Percentiles rank a stretch among this genome's conserved stretches.
Evolutionary conservation across 1,140 invertebrate genomes (phyloP).

Genomic region (Elymnias hypermnestra): DNA sequence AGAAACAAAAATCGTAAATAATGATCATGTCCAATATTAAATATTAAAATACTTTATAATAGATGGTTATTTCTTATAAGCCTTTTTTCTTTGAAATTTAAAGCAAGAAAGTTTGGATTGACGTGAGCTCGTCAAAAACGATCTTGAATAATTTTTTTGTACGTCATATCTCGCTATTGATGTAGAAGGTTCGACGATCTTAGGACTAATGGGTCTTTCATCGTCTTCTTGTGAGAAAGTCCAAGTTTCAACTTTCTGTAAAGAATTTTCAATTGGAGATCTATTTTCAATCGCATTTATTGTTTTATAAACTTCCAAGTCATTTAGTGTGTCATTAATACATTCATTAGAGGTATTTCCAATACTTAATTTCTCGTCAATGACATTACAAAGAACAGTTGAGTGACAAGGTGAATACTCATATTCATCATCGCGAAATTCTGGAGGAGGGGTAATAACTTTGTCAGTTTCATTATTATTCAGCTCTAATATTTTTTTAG

Average conservation of each 20-base stretch:
- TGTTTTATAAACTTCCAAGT: conserved; percentile 1
- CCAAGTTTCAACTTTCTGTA: conserved; percentile 44
- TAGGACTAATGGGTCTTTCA: neutral
- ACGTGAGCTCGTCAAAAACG: conserved; percentile 6
- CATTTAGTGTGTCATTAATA: neutral
- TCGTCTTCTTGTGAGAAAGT: conserved; percentile 26
- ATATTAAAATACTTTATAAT: neutral
- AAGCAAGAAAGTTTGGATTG: conserved; percentile 31
- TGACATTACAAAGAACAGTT: conserved; percentile 1
- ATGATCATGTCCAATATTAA: neutral
- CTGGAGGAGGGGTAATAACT: conserved; percentile 45
- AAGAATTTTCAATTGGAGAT: conserved; percentile 18
- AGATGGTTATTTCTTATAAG: conserved; percentile 24
- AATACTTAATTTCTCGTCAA: neutral
- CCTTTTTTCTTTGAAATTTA: conserved; percentile 40
- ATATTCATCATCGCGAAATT: conserved; percentile 37
- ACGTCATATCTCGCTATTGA: too few relatives aligned
- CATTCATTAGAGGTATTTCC: neutral
- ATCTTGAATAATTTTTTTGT: conserved; percentile 4
- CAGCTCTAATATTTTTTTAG: conserved; percentile 44
- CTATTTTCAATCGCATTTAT: conserved; percentile 6
- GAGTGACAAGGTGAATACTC: conserved; percentile 1
- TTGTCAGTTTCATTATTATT: conserved; percentile 19
- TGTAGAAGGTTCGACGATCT: too few relatives aligned
- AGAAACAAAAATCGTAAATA: neutral